Evolutionary conservation across 2,797 vertebrate genomes (phyloP).

Genomic region (Fratercula arctica): DNA sequence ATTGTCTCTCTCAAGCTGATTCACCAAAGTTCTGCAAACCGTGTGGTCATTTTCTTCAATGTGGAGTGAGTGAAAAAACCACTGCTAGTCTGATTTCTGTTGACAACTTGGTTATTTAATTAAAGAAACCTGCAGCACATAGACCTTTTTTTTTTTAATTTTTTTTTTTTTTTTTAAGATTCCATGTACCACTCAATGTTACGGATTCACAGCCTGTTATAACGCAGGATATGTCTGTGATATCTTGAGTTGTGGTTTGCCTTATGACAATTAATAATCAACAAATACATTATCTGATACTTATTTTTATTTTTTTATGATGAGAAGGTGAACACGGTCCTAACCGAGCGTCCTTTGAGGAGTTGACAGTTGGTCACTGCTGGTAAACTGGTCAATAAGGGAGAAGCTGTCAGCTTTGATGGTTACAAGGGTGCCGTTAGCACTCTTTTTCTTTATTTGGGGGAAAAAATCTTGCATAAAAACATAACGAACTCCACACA

Average conservation of each 20-base stretch:
- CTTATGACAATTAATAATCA: neutral
- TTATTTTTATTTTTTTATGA: neutral
- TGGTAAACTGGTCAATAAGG: neutral
- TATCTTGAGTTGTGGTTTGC: neutral
- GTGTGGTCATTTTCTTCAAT: neutral
- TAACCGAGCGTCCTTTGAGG: neutral
- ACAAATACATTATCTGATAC: neutral
- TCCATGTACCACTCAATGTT: neutral
- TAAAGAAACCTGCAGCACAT: neutral
- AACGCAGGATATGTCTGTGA: neutral
- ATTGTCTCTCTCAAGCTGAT: neutral
- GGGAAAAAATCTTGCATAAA: neutral
- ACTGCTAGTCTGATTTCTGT: neutral
- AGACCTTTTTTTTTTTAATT: neutral
- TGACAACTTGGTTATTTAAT: neutral
- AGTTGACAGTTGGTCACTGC: neutral
- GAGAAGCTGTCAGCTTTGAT: neutral
- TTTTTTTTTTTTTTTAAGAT: neutral
- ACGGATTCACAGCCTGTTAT: neutral
- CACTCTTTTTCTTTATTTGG: neutral
- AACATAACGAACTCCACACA: neutral
- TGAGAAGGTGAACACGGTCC: neutral
- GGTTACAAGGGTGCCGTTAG: neutral
- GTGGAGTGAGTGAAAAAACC: neutral
- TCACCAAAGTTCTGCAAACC: neutral